A percentile compares a stretch with the other conserved stretches of the same genome.
Evolutionary conservation across 2,797 vertebrate species (phyloP).

Genomic region (Peromyscus aztecus): DNA sequence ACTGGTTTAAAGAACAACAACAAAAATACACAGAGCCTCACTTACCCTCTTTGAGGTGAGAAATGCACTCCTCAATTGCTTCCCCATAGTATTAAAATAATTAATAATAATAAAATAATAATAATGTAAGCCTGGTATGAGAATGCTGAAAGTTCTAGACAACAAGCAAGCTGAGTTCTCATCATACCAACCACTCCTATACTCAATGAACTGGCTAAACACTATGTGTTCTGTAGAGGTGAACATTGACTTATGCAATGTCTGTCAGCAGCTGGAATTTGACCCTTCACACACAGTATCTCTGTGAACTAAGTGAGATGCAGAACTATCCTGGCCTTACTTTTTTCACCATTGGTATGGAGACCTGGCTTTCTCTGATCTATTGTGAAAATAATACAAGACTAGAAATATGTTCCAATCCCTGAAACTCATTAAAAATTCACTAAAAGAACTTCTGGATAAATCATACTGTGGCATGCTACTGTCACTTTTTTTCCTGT

Average conservation of each 20-base stretch:
- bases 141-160: neutral
- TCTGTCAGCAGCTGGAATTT: neutral
- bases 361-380: neutral
- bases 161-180: neutral
- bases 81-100: neutral
- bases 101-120: neutral
- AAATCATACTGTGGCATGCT: neutral
- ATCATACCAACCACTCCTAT: neutral
- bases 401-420: neutral
- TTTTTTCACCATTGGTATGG: constrained; percentile 19
- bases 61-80: neutral
- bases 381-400: neutral
- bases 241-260: neutral
- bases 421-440: neutral
- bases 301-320: neutral
- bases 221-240: accelerated
- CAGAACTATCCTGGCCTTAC: neutral
- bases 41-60: neutral
- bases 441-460: neutral
- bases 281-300: neutral
- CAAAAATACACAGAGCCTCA: neutral
- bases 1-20: neutral
- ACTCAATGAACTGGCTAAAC: neutral
- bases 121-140: neutral
- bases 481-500: neutral